Evolutionary conservation across 2,888 invertebrate species (phyloP).

Genomic region (Platycheirus rosarum): DNA sequence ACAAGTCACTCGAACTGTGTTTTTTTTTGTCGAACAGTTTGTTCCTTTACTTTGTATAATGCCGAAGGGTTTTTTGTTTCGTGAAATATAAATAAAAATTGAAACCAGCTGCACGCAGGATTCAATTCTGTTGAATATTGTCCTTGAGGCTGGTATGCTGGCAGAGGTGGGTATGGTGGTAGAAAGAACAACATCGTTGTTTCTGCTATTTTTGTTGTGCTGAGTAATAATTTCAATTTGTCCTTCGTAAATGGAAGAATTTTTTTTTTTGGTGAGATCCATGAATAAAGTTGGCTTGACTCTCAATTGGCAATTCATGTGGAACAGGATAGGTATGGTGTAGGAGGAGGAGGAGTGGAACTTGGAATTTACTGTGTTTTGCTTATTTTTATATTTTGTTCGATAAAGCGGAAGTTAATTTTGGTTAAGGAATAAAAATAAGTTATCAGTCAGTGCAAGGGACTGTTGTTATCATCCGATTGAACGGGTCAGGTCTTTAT

Average conservation of each 20-base stretch:
- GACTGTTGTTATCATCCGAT: no score
- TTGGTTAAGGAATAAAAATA: no score
- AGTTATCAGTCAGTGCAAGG: no score
- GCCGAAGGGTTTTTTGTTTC: slow-evolving; percentile 3
- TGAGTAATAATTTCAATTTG: slow-evolving; percentile 70
- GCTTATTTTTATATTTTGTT: slow-evolving; percentile 1
- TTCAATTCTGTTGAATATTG: slow-evolving; percentile 71
- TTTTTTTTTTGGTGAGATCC: slow-evolving; percentile 19
- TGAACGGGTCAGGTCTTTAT: no score
- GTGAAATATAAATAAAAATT: slow-evolving; percentile 60
- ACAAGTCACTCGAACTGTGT: slow-evolving; percentile 62
- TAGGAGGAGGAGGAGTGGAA: background rate
- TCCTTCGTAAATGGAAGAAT: slow-evolving; percentile 43
- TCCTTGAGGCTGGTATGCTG: slow-evolving; percentile 40
- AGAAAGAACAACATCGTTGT: slow-evolving; percentile 29
- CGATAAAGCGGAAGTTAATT: no score
- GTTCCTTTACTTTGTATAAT: slow-evolving; percentile 25
- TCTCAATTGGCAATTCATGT: slow-evolving; percentile 51
- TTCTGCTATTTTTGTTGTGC: slow-evolving; percentile 4
- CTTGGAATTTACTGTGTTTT: slow-evolving; percentile 6
- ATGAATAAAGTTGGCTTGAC: slow-evolving; percentile 59
- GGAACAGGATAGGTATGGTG: slow-evolving; percentile 20
- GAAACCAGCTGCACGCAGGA: slow-evolving; percentile 67
- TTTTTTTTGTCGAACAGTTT: slow-evolving; percentile 3
- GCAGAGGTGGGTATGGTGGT: background rate